Percentiles rank a stretch among this genome's conserved stretches.
These are phyloP conservation scores for Nephrotoma flavescens DNA, from an alignment of 2,888 invertebrate species.

Conservation along the genomic window DNA sequence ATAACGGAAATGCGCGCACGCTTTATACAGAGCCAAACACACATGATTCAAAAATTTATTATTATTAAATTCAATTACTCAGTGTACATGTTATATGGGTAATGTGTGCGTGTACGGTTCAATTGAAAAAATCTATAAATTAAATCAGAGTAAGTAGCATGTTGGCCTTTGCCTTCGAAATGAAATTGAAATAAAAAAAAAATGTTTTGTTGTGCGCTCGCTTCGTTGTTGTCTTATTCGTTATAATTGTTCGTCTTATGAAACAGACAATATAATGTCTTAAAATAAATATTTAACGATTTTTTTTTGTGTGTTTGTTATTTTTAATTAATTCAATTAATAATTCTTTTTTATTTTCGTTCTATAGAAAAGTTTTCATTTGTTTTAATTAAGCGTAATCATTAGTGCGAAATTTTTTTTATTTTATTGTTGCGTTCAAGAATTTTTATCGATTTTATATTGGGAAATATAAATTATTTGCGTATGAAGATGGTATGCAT, in stretches of 20 bases:
- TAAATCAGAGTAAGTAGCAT: neutral
- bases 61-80: neutral
- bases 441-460: neutral
- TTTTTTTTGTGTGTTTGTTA: neutral
- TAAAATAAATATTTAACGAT: neutral
- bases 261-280: neutral
- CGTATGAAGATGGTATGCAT: too few species aligned
- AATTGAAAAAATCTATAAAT: neutral
- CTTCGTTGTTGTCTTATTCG: neutral
- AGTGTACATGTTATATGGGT: neutral
- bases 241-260: neutral
- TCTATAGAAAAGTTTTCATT: neutral
- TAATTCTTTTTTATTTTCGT: neutral
- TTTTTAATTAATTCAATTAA: neutral
- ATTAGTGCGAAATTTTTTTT: neutral
- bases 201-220: neutral
- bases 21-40: neutral
- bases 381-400: neutral
- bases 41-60: neutral
- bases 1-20: neutral
- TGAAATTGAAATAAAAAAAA: neutral
- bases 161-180: neutral
- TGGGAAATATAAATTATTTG: neutral
- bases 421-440: neutral
- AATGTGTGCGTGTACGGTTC: neutral